A percentile compares a stretch with the other conserved stretches of the same genome.
Conservation (phyloP, 2,113 vertebrate species). For the Mystacornis crossleyi region DNA sequence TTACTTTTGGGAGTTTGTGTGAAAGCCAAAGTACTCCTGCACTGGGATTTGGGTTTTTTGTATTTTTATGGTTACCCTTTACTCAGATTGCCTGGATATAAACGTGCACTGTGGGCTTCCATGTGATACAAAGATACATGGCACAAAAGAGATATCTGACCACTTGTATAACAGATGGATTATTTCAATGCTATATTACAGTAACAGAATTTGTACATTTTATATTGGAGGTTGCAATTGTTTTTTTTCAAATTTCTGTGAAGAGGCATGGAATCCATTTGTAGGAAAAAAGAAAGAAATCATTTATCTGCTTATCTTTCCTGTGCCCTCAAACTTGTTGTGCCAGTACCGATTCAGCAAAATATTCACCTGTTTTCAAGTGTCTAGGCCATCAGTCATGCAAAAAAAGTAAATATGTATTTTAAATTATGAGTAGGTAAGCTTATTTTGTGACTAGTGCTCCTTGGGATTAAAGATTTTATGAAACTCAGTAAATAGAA, state of each 20-base stretch:
- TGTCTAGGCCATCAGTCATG: background rate
- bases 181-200: background rate
- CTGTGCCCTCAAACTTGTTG: background rate
- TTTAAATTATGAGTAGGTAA: slow-evolving; percentile 26
- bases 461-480: slow-evolving; percentile 33
- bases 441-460: slow-evolving; percentile 14
- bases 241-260: background rate
- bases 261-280: background rate
- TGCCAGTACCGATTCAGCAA: background rate
- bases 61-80: background rate
- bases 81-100: slow-evolving; percentile 1
- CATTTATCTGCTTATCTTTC: background rate
- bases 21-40: background rate
- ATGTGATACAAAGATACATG: background rate
- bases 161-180: background rate
- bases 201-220: background rate
- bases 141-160: background rate
- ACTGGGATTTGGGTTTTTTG: background rate
- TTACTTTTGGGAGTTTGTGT: background rate
- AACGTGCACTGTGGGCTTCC: background rate
- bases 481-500: slow-evolving; percentile 30
- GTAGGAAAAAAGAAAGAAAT: background rate
- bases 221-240: background rate
- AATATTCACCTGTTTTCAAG: background rate
- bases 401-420: slow-evolving; percentile 3